Percentiles rank a stretch among this genome's conserved stretches.
Evolutionary conservation across 2,113 vertebrate genomes (phyloP).

Genomic region (Sphyrna mokarran): DNA sequence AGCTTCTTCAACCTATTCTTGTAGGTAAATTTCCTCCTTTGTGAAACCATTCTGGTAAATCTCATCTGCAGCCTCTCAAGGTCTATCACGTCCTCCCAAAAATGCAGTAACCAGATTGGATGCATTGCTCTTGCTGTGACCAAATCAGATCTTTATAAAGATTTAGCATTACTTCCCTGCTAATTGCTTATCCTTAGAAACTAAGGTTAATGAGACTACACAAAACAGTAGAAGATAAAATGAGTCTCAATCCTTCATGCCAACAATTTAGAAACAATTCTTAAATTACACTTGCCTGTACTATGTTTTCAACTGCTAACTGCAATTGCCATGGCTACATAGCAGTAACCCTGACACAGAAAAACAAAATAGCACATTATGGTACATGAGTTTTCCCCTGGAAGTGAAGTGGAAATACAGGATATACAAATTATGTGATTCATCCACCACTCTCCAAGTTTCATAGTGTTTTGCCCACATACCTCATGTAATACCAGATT

Average conservation of each 20-base stretch:
- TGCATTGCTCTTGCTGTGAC: neutral
- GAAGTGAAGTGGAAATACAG: neutral
- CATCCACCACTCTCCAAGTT: neutral
- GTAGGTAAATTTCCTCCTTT: neutral
- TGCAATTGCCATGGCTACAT: slow-evolving; percentile 4
- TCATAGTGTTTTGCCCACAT: neutral
- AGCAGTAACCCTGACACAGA: neutral
- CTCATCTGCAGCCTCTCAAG: neutral
- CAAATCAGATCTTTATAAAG: neutral
- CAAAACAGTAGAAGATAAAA: neutral
- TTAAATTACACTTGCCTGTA: neutral
- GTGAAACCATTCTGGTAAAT: neutral
- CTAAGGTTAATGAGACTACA: neutral
- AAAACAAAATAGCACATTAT: neutral
- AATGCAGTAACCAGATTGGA: neutral
- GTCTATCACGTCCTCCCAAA: neutral
- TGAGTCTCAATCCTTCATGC: neutral
- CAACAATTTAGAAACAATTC: neutral
- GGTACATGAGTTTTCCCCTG: neutral
- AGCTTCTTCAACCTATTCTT: neutral
- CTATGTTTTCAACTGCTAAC: neutral
- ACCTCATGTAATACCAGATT: neutral
- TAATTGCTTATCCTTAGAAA: neutral
- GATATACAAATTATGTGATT: neutral
- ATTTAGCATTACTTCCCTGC: neutral